These are phyloP conservation scores for Apistogramma diplotaenia DNA, from an alignment of 2,113 vertebrate genomes.

Conservation along the genomic window DNA sequence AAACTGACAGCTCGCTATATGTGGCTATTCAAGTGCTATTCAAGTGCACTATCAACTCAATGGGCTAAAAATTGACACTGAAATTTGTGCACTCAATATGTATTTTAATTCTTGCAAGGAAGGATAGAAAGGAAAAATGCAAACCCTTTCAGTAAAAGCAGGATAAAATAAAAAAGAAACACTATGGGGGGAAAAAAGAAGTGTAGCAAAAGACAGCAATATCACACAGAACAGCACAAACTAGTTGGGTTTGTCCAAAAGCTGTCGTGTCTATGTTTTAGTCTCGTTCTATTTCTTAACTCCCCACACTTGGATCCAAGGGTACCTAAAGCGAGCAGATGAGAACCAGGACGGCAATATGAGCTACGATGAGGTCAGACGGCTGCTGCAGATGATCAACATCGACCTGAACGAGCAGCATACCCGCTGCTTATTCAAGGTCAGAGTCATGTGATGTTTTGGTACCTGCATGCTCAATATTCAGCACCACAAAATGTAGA, in stretches of 20 bases:
- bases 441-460: constrained; percentile 41
- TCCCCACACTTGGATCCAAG: constrained; percentile 84
- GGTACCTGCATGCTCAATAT: neutral
- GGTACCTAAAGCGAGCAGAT: constrained; percentile 88
- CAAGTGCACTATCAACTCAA: neutral
- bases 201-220: neutral
- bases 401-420: constrained; percentile 91
- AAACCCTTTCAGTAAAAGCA: neutral
- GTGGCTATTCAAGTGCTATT: neutral
- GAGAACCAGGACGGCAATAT: constrained; percentile 93
- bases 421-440: constrained; percentile 89
- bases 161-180: neutral
- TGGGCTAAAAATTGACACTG: neutral
- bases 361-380: constrained; percentile 91
- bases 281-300: constrained; percentile 62
- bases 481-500: neutral
- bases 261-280: neutral
- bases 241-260: neutral
- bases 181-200: neutral
- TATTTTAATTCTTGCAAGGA: neutral
- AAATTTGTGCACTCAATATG: neutral
- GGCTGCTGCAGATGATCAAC: constrained; percentile 92
- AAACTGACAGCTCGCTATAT: neutral
- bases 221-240: neutral
- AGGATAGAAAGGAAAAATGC: neutral